Evolutionary conservation across 1,140 invertebrate genomes (phyloP), one percentile per base, ranked within the genome.

Genomic region (Drosophila persimilis): DNA sequence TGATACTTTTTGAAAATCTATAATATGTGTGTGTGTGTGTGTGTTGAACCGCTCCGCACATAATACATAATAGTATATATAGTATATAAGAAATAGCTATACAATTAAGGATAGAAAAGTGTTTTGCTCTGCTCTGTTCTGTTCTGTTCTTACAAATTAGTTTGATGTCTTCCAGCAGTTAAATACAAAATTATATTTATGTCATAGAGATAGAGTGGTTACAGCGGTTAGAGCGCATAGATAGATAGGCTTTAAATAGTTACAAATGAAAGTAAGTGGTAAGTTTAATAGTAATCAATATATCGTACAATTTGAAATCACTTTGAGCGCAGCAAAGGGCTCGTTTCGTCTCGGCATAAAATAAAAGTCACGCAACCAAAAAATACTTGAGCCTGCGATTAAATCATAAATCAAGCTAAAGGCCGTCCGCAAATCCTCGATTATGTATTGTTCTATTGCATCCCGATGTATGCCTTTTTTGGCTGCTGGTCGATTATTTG

Each of bases 41-140:
- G 67, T 54, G 24, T 73, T 66, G 77, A 58, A 66, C 63, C 35
- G 65, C 67, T 84, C 35, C 50, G 71, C 74, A 75, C 61, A 71
- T 76, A 73, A 61, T 65, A 56, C 35, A 61, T 69, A 77, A 77
- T 86, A 85, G 64, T 77, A 72, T 83, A 70, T 66, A 73, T 39
- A 13, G 11, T 39, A 39, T 39, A 39, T 39, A 39, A 39, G 43
- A 74, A 63, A 63, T 85, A 67, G 71, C 64, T 86, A 86, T 86
- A 85, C 80, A 85, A 86, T 80, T 86, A 77, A 70, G 69, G 77
- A 85, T 85, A 86, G 69, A 85, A 86, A 85, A 79, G 77, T 66
- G 71, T 73, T 69, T 3, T 39, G 31, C 9, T 57, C 54, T 67
- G 11, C 11, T 57, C 41, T 72, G 80, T 83, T 69, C 35, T 11